phyloP scores from a whole-genome alignment of 2,888 invertebrate genomes.

The Acleris emargana region DNA sequence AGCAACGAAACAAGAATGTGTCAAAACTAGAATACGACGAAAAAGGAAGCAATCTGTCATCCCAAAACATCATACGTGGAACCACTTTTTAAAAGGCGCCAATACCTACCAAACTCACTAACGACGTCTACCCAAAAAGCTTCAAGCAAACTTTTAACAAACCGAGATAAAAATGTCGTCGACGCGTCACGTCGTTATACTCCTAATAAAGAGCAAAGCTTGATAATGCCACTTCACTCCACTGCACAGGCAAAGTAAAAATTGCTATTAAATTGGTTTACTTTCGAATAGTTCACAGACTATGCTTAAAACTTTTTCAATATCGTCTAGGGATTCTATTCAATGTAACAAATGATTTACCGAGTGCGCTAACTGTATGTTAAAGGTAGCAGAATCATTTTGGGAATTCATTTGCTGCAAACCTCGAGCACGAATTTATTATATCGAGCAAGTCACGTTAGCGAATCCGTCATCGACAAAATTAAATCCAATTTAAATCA shows the following conservation, averaged over 20 bases:
- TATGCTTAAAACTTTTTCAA: conserved; percentile 34
- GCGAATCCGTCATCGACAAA: too few relatives aligned
- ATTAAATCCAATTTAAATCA: too few relatives aligned
- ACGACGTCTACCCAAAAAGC: conserved; percentile 6
- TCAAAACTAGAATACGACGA: too few relatives aligned
- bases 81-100: too few relatives aligned
- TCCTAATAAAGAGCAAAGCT: conserved; percentile 11
- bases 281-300: conserved; percentile 23
- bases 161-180: conserved; percentile 7
- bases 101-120: neutral
- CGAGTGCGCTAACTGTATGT: neutral
- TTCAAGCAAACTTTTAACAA: conserved; percentile 30
- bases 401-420: too few relatives aligned
- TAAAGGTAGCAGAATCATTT: too few relatives aligned
- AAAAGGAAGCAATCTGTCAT: too few relatives aligned
- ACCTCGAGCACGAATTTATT: too few relatives aligned
- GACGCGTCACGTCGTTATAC: neutral
- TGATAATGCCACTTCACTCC: conserved; percentile 6
- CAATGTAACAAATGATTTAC: conserved; percentile 26
- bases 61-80: neutral
- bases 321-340: conserved; percentile 23
- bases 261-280: conserved; percentile 30
- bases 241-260: conserved; percentile 9
- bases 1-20: too few relatives aligned
- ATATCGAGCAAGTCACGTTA: too few relatives aligned